A percentile compares a stretch with the other conserved stretches of the same genome.
Evolutionary conservation across 2,797 vertebrate species (phyloP).

Genomic region (Anabas testudineus): DNA sequence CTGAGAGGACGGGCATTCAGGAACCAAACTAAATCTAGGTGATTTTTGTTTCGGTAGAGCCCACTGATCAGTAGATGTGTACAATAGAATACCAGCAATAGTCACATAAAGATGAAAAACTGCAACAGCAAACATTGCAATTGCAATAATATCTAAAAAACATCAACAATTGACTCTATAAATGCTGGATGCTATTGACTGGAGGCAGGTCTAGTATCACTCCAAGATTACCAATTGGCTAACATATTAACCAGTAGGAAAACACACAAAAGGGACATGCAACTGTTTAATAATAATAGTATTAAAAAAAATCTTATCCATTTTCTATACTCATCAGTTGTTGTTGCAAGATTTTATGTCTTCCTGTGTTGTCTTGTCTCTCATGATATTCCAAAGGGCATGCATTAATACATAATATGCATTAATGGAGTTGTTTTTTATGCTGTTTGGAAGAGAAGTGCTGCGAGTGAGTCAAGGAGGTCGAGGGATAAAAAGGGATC

Average conservation of each 20-base stretch:
- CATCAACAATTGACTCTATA: too few species aligned
- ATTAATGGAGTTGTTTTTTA: background rate
- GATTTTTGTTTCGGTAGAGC: too few species aligned
- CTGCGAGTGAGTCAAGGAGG: background rate
- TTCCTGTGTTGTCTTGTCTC: background rate
- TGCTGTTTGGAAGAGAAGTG: conserved; percentile 1
- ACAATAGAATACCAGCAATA: too few species aligned
- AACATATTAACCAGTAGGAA: background rate
- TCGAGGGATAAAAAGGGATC: background rate
- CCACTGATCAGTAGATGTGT: too few species aligned
- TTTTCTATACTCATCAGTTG: background rate
- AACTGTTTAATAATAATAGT: background rate
- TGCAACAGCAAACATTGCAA: too few species aligned
- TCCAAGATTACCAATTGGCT: too few species aligned
- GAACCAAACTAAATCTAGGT: too few species aligned
- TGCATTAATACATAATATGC: background rate
- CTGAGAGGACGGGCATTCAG: too few species aligned
- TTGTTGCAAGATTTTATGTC: background rate
- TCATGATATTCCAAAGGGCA: background rate
- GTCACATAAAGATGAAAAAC: too few species aligned
- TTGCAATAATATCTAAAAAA: too few species aligned
- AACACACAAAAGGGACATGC: background rate
- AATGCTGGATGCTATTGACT: background rate
- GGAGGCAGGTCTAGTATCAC: background rate
- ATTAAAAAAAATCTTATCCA: too few species aligned